These are phyloP conservation scores for Leptosomus discolor DNA, from an alignment of 2,113 vertebrate genomes.

Conservation along the genomic window DNA sequence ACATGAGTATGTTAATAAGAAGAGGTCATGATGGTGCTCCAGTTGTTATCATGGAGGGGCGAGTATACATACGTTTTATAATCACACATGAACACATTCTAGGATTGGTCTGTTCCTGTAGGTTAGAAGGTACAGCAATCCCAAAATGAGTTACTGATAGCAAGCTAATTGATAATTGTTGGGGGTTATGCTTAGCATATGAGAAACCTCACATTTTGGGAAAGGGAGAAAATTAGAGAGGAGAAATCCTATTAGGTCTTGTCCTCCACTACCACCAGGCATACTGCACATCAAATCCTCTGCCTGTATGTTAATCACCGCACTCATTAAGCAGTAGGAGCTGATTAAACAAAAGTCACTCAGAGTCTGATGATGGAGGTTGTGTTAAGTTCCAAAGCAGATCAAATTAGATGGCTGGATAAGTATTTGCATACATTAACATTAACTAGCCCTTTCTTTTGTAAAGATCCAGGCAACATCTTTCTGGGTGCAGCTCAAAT, in stretches of 20 bases:
- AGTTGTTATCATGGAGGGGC: neutral
- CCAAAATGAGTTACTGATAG: neutral
- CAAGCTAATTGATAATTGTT: neutral
- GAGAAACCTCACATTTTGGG: neutral
- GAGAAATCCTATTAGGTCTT: neutral
- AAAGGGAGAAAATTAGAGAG: neutral
- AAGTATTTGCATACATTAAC: constrained; percentile 44
- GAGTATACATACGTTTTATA: neutral
- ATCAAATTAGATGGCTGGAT: constrained; percentile 41
- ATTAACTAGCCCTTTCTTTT: constrained; percentile 14
- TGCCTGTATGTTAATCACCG: constrained; percentile 2
- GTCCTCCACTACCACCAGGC: neutral
- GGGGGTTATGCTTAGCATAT: neutral
- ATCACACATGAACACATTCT: accelerated
- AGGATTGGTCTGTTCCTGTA: neutral
- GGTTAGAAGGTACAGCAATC: neutral
- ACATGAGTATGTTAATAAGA: neutral
- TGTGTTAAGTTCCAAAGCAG: neutral
- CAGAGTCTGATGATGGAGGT: neutral
- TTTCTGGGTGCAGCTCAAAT: neutral
- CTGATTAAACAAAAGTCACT: constrained; percentile 47
- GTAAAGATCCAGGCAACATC: neutral
- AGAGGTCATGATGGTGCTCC: neutral
- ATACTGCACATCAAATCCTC: neutral
- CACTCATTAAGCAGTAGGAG: constrained; percentile 24